Percentiles rank a stretch among this genome's conserved stretches.
These are phyloP conservation scores for Watsonalla binaria DNA, from an alignment of 2,888 invertebrate genomes.

Conservation along the genomic window DNA sequence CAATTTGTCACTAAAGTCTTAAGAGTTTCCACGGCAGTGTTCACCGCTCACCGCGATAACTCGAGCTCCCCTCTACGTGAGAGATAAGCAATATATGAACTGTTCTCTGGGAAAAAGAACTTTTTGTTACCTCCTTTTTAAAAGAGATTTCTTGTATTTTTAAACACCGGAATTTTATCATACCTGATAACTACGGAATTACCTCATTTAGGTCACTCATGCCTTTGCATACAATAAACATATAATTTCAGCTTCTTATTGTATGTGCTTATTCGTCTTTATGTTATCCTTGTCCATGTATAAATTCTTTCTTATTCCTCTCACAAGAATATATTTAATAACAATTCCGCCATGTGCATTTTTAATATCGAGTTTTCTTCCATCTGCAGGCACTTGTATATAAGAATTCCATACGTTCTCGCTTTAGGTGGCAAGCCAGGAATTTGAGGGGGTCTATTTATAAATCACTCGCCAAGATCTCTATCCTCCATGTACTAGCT, in stretches of 20 bases:
- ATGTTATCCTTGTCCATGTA: too few species aligned
- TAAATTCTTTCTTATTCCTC: too few species aligned
- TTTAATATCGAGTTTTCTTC: constrained; percentile 46
- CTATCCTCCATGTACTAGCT: constrained; percentile 7
- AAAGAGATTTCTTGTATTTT: too few species aligned
- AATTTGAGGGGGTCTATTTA: constrained; percentile 37
- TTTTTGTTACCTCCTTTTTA: neutral
- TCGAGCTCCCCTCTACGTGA: neutral
- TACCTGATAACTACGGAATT: too few species aligned
- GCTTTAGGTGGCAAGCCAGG: constrained; percentile 30
- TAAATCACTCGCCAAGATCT: constrained; percentile 23
- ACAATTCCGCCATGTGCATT: constrained; percentile 54
- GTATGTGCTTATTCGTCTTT: too few species aligned
- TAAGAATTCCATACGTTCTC: constrained; percentile 58
- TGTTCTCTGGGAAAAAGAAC: neutral
- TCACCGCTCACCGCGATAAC: neutral
- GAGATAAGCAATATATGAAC: neutral
- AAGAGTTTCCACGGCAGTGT: constrained; percentile 18
- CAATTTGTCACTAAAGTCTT: constrained; percentile 41
- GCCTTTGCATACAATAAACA: too few species aligned
- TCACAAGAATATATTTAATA: too few species aligned
- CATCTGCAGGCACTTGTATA: constrained; percentile 38
- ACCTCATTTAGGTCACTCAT: too few species aligned
- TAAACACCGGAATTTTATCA: too few species aligned
- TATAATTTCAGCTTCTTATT: too few species aligned